These are phyloP conservation scores for Malaclemys terrapin DNA, from an alignment of 2,113 vertebrate species.

Conservation along the genomic window DNA sequence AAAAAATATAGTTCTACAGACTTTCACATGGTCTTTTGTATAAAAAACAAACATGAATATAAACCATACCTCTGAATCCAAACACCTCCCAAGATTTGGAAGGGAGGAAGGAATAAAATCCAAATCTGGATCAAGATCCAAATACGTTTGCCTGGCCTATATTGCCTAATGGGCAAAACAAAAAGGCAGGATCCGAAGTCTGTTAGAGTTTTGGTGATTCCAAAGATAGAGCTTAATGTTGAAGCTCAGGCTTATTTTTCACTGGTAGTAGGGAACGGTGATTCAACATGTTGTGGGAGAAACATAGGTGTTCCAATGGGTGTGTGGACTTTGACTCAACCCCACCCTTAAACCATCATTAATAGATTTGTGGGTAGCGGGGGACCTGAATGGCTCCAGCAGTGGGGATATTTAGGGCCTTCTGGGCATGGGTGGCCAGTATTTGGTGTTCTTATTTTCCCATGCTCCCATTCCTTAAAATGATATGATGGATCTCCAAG, in stretches of 20 bases:
- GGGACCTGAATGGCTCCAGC: background rate
- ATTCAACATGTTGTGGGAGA: background rate
- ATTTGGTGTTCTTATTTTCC: background rate
- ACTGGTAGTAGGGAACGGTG: background rate
- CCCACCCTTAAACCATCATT: background rate
- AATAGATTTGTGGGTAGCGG: fast-evolving
- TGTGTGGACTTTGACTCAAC: background rate
- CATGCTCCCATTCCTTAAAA: background rate
- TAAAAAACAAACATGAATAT: background rate
- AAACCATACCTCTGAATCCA: background rate
- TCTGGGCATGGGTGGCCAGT: background rate
- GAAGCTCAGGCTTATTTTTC: background rate
- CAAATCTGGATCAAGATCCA: background rate
- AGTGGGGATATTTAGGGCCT: background rate
- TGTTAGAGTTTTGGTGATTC: background rate
- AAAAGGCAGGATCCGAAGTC: background rate
- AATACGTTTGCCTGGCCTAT: background rate
- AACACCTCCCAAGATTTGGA: background rate
- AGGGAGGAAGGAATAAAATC: background rate
- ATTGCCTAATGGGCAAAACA: background rate
- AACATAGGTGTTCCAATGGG: background rate
- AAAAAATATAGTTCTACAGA: background rate
- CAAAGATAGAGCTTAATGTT: background rate
- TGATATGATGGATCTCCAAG: background rate
- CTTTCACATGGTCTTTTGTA: background rate